A percentile compares a stretch with the other conserved stretches of the same genome.
Evolutionary conservation across 2,113 vertebrate genomes (phyloP).

Genomic region (Prolemur simus): DNA sequence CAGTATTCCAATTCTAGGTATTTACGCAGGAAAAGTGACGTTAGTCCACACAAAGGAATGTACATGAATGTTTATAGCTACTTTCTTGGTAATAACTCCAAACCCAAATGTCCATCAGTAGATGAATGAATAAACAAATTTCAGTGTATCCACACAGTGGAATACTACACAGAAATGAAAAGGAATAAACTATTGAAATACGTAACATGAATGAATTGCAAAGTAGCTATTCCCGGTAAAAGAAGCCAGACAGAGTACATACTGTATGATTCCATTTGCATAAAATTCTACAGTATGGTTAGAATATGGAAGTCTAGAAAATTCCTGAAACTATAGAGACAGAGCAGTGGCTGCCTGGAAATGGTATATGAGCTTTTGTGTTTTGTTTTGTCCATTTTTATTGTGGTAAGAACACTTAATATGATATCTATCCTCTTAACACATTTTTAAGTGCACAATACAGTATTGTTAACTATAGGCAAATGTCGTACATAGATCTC

Average conservation of each 20-base stretch:
- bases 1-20: neutral
- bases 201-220: neutral
- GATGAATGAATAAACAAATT: neutral
- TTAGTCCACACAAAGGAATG: neutral
- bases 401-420: neutral
- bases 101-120: too few relatives aligned
- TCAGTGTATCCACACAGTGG: neutral
- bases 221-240: neutral
- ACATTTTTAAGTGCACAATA: neutral
- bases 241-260: neutral
- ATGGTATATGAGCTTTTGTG: neutral
- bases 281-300: neutral
- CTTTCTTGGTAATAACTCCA: neutral
- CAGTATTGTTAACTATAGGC: neutral
- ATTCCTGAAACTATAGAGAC: neutral
- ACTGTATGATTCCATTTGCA: neutral
- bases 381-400: neutral
- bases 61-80: too few relatives aligned
- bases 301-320: neutral
- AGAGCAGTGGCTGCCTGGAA: neutral
- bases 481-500: neutral
- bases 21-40: neutral
- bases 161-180: neutral
- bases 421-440: too few relatives aligned
- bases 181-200: neutral